Percentiles rank a stretch among this genome's conserved stretches.
Evolutionary conservation across 2,113 vertebrate genomes (phyloP).

Genomic region (Alosa alosa): DNA sequence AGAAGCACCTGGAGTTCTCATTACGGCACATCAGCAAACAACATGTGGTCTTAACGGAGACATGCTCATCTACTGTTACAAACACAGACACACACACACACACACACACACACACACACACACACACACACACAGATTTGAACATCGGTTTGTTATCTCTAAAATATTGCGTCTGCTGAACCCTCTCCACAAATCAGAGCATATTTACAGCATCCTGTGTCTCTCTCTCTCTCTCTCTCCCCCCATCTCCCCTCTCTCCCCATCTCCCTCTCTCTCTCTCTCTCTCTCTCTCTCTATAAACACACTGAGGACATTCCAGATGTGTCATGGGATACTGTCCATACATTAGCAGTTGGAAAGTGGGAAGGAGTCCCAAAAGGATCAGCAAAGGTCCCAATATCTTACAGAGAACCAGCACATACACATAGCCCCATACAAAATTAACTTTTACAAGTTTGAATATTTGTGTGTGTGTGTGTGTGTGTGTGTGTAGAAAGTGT

Average conservation of each 20-base stretch:
- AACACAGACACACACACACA: constrained; percentile 1
- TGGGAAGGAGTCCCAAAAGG: background rate
- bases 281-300: background rate
- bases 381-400: background rate
- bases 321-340: constrained; percentile 5
- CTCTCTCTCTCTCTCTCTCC: background rate
- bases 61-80: background rate
- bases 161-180: background rate
- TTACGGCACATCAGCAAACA: constrained; percentile 1
- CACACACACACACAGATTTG: background rate
- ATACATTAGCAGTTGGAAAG: constrained; percentile 4
- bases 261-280: background rate
- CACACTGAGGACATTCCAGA: background rate
- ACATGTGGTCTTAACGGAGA: constrained; percentile 11
- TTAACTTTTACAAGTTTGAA: background rate
- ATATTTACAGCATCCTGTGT: background rate
- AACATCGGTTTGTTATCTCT: background rate
- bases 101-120: background rate
- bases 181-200: background rate
- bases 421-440: background rate
- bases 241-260: background rate
- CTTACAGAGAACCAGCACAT: background rate
- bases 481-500: background rate
- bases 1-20: constrained; percentile 12
- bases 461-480: background rate